Evolutionary conservation across 2,888 invertebrate species (phyloP).

Genomic region (Maniola hyperantus): DNA sequence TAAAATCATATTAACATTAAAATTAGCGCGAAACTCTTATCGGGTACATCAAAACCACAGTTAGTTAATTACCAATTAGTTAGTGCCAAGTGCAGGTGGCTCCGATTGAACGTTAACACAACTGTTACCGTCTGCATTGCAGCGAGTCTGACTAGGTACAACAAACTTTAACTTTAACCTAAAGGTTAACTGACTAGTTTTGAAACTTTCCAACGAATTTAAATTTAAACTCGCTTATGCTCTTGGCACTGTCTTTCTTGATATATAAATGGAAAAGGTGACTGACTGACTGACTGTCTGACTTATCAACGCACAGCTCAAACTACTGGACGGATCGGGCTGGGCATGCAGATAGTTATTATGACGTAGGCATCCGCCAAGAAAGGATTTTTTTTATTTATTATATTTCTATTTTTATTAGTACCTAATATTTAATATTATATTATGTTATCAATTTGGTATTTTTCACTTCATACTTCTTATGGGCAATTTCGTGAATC

Average conservation of each 20-base stretch:
- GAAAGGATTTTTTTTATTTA: no score
- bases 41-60: conserved; percentile 23
- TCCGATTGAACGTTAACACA: conserved; percentile 30
- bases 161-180: conserved; percentile 12
- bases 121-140: conserved; percentile 31
- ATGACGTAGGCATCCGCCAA: no score
- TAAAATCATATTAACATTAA: neutral
- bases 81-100: conserved; percentile 36
- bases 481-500: neutral
- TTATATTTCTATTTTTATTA: no score
- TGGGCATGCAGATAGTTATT: no score
- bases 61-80: conserved; percentile 36
- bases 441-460: no score
- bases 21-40: conserved; percentile 15
- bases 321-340: no score
- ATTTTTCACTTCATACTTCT: no score
- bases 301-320: no score
- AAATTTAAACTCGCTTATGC: neutral
- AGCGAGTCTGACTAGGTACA: conserved; percentile 20
- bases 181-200: conserved; percentile 1
- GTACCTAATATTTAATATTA: no score
- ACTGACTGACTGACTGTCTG: no score
- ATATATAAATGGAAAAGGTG: no score
- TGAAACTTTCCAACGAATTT: conserved; percentile 1
- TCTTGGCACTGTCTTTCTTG: neutral